Base-by-base conservation (phyloP, 2,888 invertebrate species). In the Thymelicus lineola region DNA sequence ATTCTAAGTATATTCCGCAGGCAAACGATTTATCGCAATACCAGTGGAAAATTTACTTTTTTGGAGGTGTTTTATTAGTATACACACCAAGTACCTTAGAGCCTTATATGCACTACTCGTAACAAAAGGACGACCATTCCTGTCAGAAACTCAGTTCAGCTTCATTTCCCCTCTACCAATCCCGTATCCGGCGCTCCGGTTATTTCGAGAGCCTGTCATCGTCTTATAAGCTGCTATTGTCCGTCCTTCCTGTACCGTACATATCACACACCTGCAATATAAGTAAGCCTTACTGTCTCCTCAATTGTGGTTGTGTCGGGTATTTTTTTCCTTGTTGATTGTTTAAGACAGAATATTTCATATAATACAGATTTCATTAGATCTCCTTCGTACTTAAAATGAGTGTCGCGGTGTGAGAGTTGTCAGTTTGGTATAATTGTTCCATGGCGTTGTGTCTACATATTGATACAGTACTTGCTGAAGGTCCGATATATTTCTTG, bases 191-290 rank as follows among this genome's bases (percentile, higher is more conserved):
- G 53, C 20, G 53, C 55, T 55, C 35, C 55, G 55, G 28, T 55
- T 55, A 55, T 55, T 55, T 55, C 55, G 28, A 35, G 55, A 55
- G 14, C 6, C 35, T 55, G 55, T 55, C 55, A n/a, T 14, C 55
- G 55, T 28, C 55, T 28, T 55, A 55, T 55, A 14, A 55, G 14
- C 55, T 14, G 14, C 55, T 14, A 55, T 55, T 55, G 55, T 55
- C 55, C 55, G 14, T 14, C 35, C 35, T 55, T 55, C 55, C 55
- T 55, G 55, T 35, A 55, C 20, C 53, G 5, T 48, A 48, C 48
- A 48, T 15, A 48, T 28, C 15, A 46, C 14, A 50, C 50, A 50
- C 50, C 42, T 17, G 50, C 15, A 5, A 50, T 48, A 17, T 17
- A 9, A 17, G 3, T 50, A 50, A 50, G 50, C 48, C 15, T 15